Percentiles rank a stretch among this genome's conserved stretches.
These are phyloP conservation scores for Uloborus plumipes DNA, from an alignment of 2,888 invertebrate genomes.

Conservation along the genomic window DNA sequence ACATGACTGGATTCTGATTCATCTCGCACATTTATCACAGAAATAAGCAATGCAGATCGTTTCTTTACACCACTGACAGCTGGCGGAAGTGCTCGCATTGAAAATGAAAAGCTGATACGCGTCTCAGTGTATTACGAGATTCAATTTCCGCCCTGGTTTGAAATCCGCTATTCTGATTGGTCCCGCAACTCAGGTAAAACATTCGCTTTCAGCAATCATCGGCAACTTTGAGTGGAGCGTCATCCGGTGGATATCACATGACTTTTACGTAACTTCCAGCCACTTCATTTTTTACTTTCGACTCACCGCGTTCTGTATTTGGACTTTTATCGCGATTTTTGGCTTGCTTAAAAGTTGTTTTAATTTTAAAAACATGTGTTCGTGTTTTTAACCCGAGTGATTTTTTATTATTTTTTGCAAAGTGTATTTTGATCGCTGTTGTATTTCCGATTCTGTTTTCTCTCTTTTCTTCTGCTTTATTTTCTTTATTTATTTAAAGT, in stretches of 20 bases:
- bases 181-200: slow-evolving; percentile 32
- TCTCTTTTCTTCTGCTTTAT: too few species aligned
- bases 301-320: not conserved
- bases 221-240: slow-evolving; percentile 31
- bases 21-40: too few species aligned
- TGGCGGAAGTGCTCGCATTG: slow-evolving; percentile 49
- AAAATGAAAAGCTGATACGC: slow-evolving; percentile 40
- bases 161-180: slow-evolving; percentile 39
- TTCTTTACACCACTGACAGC: slow-evolving; percentile 23
- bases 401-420: too few species aligned
- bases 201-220: slow-evolving; percentile 38
- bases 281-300: slow-evolving; percentile 13
- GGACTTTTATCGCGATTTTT: not conserved
- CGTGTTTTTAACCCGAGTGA: too few species aligned
- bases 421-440: too few species aligned
- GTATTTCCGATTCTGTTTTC: too few species aligned
- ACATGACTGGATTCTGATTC: too few species aligned
- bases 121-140: slow-evolving; percentile 24
- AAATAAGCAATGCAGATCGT: not conserved
- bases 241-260: slow-evolving; percentile 52
- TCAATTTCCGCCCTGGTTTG: slow-evolving; percentile 55
- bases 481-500: too few species aligned
- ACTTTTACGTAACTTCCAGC: slow-evolving; percentile 49
- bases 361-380: too few species aligned
- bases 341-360: too few species aligned